Conservation (phyloP, 2,113 vertebrate genomes). For the Athene cunicularia region DNA sequence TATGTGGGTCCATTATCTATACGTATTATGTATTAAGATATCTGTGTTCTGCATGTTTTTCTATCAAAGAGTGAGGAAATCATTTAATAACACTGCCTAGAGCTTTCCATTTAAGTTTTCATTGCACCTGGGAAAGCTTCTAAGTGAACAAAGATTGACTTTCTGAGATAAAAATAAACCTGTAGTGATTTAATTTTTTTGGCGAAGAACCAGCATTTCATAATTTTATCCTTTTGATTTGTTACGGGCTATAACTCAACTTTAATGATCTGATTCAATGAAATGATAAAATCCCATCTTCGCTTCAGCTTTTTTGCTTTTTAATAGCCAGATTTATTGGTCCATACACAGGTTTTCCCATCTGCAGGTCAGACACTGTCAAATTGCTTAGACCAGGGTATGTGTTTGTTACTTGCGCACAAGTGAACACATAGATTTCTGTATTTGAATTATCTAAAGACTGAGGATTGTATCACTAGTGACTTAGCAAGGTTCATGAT, state of each 20-base stretch:
- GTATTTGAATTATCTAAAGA: slow-evolving; percentile 6
- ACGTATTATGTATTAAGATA: slow-evolving; percentile 59
- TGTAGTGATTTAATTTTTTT: slow-evolving; percentile 62
- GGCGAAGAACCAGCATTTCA: slow-evolving; percentile 65
- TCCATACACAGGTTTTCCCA: not conserved
- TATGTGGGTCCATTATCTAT: slow-evolving; percentile 17
- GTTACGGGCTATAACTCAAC: slow-evolving; percentile 72
- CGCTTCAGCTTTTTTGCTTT: slow-evolving; percentile 29
- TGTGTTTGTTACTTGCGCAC: not conserved
- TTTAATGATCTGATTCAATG: slow-evolving; percentile 75
- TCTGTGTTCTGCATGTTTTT: slow-evolving; percentile 45
- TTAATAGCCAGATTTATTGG: slow-evolving; percentile 42
- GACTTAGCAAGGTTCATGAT: not conserved
- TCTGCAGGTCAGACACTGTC: slow-evolving; percentile 22
- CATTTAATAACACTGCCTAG: slow-evolving; percentile 58
- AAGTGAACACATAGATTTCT: not conserved
- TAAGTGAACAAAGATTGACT: slow-evolving; percentile 69
- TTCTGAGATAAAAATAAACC: slow-evolving; percentile 73
- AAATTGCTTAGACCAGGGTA: not conserved
- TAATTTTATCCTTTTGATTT: slow-evolving; percentile 68
- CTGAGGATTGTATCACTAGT: not conserved
- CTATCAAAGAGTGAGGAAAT: slow-evolving; percentile 57
- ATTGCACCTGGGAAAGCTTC: slow-evolving; percentile 68
- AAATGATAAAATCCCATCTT: slow-evolving; percentile 70
- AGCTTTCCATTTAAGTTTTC: slow-evolving; percentile 77